Evolutionary conservation across 2,113 vertebrate species (phyloP), one percentile per base, ranked within the genome.

Genomic region (Nothoprocta perdicaria): DNA sequence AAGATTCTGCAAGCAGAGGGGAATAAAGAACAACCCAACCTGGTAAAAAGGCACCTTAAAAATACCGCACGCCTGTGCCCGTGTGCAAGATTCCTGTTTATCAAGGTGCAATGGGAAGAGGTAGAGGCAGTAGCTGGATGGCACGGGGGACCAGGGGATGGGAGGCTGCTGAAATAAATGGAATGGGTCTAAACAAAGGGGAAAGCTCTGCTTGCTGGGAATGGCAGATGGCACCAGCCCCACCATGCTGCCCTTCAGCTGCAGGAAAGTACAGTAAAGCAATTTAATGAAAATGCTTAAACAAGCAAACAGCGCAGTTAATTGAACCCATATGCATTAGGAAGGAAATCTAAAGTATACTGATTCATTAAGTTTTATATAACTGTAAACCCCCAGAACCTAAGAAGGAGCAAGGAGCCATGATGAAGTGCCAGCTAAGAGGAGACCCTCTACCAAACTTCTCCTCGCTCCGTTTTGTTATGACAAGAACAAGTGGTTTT

Each of bases 281-380:
- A 96, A 96, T 95, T 95, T 97, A 97, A 97, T 96, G 96, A 96
- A 97, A 97, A 97, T 24, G 38, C 90, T 96, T 96, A 94, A 97
- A 97, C 96, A 97, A 97, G 97, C 95, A 97, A 97, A 95, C 92
- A 93, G 91, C 7, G 91, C 89, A 86, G 93, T 90, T 97, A 97
- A 97, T 97, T 96, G 94, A 97, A 96, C 89, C 97, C 97, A 97
- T 92, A 96, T 97, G 97, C 86, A 97, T 97, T 96, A 96, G 94
- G 96, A 96, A 95, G 96, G 95, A 96, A 95, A 97, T 96, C 95
- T 96, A 50, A 97, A 96, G 92, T 96, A 88, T 92, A 96, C 97
- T 93, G 95, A 97, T 97, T 96, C 96, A 97, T 97, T 97, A 97
- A 96, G 90, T 97, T 97, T 97, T 97, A 97, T 97, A 96, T 95